These are phyloP conservation scores for Silurus glanis DNA, from an alignment of 2,113 vertebrate genomes.

Conservation along the genomic window DNA sequence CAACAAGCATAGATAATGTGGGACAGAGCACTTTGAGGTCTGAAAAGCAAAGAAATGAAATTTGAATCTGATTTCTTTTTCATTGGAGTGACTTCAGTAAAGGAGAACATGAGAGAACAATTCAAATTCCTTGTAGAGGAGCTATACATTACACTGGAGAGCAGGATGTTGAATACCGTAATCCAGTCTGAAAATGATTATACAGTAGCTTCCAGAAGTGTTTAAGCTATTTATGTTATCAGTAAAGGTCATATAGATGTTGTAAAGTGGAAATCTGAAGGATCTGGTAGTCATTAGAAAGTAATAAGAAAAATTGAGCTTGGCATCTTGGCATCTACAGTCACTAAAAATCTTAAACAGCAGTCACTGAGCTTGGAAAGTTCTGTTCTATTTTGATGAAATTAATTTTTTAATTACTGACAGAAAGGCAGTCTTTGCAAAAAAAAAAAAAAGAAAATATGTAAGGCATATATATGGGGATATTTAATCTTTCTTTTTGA, in stretches of 20 bases:
- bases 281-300: no score
- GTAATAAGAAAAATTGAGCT: no score
- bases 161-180: background rate
- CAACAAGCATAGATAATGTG: no score
- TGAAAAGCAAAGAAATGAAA: no score
- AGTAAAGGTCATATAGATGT: background rate
- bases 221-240: background rate
- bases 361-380: background rate
- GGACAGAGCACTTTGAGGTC: no score
- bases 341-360: background rate
- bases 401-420: background rate
- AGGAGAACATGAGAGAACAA: background rate
- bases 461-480: no score
- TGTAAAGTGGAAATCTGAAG: no score
- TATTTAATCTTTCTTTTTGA: background rate
- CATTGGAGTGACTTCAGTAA: background rate
- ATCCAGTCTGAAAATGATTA: background rate
- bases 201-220: background rate
- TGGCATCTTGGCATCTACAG: background rate
- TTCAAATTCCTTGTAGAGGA: background rate
- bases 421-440: no score
- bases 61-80: no score
- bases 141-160: background rate
- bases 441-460: no score
- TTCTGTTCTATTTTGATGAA: background rate